Percentiles rank a stretch among this genome's conserved stretches.
Conservation (phyloP, 2,113 vertebrate species). For the Tenrec ecaudatus region DNA sequence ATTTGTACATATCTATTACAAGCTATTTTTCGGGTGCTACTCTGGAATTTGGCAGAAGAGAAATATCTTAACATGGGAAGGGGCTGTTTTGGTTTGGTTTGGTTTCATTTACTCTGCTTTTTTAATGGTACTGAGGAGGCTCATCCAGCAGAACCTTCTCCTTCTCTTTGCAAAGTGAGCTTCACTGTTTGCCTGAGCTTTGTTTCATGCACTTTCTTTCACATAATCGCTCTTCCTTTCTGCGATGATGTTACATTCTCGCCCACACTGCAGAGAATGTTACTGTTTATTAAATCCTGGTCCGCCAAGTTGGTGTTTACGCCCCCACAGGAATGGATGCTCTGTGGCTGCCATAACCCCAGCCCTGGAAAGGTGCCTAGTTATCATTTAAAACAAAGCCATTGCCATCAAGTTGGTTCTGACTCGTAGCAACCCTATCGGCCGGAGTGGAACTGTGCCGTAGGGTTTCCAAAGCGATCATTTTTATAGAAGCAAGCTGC, state of each 20-base stretch:
- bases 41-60: too few species aligned
- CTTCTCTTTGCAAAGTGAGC: neutral
- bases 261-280: neutral
- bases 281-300: neutral
- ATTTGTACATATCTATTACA: rapidly evolving
- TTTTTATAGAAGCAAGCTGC: neutral
- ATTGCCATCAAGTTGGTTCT: neutral
- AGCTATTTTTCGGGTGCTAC: neutral
- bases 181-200: neutral
- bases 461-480: neutral
- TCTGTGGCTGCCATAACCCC: neutral
- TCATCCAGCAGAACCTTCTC: neutral
- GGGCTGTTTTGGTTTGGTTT: too few species aligned
- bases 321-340: neutral
- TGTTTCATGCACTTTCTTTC: neutral
- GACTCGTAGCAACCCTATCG: neutral
- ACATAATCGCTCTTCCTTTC: neutral
- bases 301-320: neutral
- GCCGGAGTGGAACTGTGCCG: neutral
- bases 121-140: neutral
- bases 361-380: neutral
- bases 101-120: neutral
- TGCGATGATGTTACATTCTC: rapidly evolving
- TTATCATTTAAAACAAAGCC: neutral
- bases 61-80: neutral